phyloP scores from a whole-genome alignment of 2,113 vertebrate genomes.

The Calypte anna region DNA sequence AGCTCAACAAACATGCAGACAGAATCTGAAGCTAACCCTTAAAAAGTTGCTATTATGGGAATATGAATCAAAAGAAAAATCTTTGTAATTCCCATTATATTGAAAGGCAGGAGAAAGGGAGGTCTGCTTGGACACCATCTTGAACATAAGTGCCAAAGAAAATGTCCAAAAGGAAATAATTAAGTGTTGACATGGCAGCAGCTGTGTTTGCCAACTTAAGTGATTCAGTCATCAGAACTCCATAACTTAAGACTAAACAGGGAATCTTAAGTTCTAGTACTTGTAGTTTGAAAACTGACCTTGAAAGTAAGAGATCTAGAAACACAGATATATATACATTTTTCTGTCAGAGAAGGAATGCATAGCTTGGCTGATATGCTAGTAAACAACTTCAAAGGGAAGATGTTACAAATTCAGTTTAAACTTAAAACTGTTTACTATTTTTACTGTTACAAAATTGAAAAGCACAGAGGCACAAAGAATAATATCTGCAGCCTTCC shows the following conservation, averaged over 20 bases:
- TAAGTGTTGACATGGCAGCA: conserved; percentile 7
- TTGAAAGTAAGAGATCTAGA: background rate
- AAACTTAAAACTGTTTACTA: background rate
- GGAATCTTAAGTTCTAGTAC: background rate
- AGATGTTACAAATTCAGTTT: background rate
- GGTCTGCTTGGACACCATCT: background rate
- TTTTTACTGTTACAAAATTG: background rate
- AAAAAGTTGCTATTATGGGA: background rate
- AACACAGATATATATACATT: background rate
- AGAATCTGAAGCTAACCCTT: background rate
- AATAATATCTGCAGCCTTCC: background rate
- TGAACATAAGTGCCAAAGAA: background rate
- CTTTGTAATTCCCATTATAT: background rate
- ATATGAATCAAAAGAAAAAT: background rate
- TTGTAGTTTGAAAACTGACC: background rate
- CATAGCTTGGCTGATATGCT: background rate
- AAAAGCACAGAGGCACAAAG: background rate
- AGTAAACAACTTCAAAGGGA: background rate
- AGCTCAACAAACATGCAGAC: background rate
- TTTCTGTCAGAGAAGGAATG: background rate
- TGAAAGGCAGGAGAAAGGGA: background rate
- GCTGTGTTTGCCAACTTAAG: conserved; percentile 1
- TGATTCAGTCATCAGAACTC: background rate
- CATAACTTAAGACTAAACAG: background rate
- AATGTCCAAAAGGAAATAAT: background rate